Conservation (phyloP, 2,113 vertebrate species). For the Mirza zaza region DNA sequence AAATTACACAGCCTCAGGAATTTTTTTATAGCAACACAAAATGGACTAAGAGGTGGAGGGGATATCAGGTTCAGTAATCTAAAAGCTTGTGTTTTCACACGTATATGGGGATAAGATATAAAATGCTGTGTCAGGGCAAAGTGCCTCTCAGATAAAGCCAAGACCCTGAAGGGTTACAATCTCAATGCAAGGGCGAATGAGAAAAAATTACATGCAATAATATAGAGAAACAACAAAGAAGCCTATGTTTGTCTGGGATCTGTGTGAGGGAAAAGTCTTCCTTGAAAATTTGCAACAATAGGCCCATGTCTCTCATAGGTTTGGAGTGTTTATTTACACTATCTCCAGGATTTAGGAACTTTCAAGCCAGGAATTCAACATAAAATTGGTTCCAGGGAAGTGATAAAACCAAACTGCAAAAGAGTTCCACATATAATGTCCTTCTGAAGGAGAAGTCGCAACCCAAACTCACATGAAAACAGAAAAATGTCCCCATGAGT, state of each 20-base stretch:
- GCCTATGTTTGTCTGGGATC: not conserved
- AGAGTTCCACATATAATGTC: not conserved
- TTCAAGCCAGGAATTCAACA: not conserved
- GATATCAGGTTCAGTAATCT: not conserved
- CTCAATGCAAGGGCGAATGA: not conserved
- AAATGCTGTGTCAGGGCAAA: not conserved
- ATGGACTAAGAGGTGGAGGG: not conserved
- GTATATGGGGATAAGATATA: not conserved
- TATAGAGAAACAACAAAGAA: not conserved
- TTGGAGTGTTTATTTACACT: not conserved
- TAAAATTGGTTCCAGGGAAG: not conserved
- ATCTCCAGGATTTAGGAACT: not conserved
- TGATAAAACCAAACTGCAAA: not conserved
- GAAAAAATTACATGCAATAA: not conserved
- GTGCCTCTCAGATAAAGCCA: not conserved
- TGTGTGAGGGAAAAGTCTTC: not conserved
- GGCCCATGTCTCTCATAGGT: not conserved
- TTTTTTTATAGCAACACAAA: not conserved
- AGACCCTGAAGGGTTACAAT: not conserved
- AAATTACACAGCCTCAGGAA: not conserved
- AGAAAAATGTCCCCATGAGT: not conserved
- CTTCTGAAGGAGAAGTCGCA: not conserved
- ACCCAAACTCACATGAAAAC: not conserved
- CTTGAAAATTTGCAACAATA: slow-evolving; percentile 19
- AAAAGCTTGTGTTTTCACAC: not conserved